Evolutionary conservation across 2,797 vertebrate species (phyloP), one percentile per base, ranked within the genome.

Genomic region (Alcedo quadribrachys): DNA sequence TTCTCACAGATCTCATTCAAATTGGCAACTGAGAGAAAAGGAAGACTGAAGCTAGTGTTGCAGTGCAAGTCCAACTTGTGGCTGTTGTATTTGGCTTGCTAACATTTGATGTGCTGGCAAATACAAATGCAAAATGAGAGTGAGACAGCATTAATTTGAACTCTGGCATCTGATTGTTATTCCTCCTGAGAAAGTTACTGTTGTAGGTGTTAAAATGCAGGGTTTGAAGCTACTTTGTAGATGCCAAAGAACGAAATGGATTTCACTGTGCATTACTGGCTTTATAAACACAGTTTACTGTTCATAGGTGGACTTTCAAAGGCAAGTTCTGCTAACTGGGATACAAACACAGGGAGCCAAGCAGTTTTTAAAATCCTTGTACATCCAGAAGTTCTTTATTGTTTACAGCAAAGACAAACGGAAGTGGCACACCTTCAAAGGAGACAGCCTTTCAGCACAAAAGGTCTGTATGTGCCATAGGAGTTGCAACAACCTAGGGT

Each of bases 291-390:
- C 12, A 57, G 25, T 93, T 92, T 96, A 13, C 85, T 14, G 11
- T 90, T 45, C 60, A 53, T 30, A 99, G 99, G 98, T 99, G 93
- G 99, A 99, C 96, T 98, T 99, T 87, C 97, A 98, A 95, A 98
- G 98, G 83, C 98, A 98, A 24, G 98, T 99, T 58, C 94, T 99
- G 69, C 93, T 99, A 88, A 99, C 98, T 46, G 98, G 98, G 86
- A 98, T 99, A 91, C 98, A 98, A 89, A 99, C 98, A 0, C 99
- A 99, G 85, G 99, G 99, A 78, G 99, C 99, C 81, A 98, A 95
- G 85, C 97, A 98, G 78, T 73, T 98, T 45, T 95, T 99, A 6
- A 92, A 66, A 10, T 93, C 97, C 28, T 97, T 98, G 81, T 99
- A 95, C 46, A 95, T 98, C 81, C 46, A 46, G 2, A 98, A 98